phyloP scores from a whole-genome alignment of 2,888 invertebrate genomes.

The Entomobrya multifasciata region DNA sequence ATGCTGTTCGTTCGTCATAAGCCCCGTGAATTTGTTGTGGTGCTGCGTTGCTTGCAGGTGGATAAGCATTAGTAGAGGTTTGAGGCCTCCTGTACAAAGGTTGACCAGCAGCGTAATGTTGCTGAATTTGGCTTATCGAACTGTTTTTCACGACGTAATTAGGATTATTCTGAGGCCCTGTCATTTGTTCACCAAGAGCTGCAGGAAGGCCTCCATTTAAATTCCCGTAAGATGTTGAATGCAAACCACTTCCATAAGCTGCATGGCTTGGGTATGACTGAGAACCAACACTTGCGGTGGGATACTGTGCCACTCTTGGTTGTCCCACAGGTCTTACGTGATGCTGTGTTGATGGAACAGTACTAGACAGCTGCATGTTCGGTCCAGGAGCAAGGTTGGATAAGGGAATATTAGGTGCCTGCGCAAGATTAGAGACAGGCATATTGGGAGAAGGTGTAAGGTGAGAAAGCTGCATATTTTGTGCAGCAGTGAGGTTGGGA shows the following conservation, averaged over 20 bases:
- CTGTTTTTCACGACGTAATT: neutral
- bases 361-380: neutral
- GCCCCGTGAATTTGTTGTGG: neutral
- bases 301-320: slow-evolving; percentile 32
- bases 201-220: neutral
- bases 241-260: neutral
- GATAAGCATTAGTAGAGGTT: neutral
- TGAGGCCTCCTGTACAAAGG: slow-evolving; percentile 52
- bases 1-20: neutral
- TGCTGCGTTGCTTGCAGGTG: neutral
- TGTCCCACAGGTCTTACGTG: neutral
- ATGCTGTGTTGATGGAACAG: slow-evolving; percentile 6
- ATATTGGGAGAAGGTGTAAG: too few species aligned
- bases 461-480: too few species aligned
- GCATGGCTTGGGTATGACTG: neutral
- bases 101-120: slow-evolving; percentile 59
- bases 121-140: slow-evolving; percentile 2
- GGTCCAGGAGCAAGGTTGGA: slow-evolving; percentile 4
- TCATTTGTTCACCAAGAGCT: neutral
- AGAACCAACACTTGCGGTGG: neutral
- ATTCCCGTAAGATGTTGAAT: neutral
- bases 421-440: too few species aligned
- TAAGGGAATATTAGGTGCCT: neutral
- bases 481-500: too few species aligned
- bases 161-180: neutral